Evolutionary conservation across 2,888 invertebrate genomes (phyloP), one percentile per base, ranked within the genome.

Genomic region (Rhagonycha lutea): DNA sequence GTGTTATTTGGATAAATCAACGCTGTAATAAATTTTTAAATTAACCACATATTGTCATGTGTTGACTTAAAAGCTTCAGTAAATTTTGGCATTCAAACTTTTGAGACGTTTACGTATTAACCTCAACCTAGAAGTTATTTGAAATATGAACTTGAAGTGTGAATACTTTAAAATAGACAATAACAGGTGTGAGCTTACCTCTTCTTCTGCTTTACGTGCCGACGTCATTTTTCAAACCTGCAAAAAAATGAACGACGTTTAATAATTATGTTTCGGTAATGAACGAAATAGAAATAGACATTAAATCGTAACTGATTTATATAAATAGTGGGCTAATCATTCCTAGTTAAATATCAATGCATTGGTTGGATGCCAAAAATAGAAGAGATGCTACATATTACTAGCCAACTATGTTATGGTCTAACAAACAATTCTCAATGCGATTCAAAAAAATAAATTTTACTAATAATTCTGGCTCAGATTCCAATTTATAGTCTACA

Each of bases 251-350:
- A 18, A 69, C 14, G 18, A 18, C 8, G 47, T 18, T 18, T 26
- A 24, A 68, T 18, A 68, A 47, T 68, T 61, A 61, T 73, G 67
- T 70, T 62, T 76, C 73, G 24, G n/a, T n/a, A 24, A 73, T 73
- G 61, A 72, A 32, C 14, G 26, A 60, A 74, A 72, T 75, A 72
- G 71, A 74, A 60, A 68, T 72, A 74, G 78, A 79, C 79, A 79
- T 76, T 76, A 76, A 47, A 75, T 74, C 74, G 82, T 84, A 85
- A 86, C 87, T 87, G 86, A 85, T 87, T 87, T 88, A 88, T 87
- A 88, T 88, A 87, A 88, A 88, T 87, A 88, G 87, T 88, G 85
- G 88, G 88, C 87, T 87, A 88, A 84, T 86, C 83, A 86, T 86
- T 84, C 84, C 83, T 82, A 82, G 81, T 76, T 86, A 88, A 88